Base-by-base conservation (phyloP, 2,113 vertebrate species). In the Plecotus auritus region DNA sequence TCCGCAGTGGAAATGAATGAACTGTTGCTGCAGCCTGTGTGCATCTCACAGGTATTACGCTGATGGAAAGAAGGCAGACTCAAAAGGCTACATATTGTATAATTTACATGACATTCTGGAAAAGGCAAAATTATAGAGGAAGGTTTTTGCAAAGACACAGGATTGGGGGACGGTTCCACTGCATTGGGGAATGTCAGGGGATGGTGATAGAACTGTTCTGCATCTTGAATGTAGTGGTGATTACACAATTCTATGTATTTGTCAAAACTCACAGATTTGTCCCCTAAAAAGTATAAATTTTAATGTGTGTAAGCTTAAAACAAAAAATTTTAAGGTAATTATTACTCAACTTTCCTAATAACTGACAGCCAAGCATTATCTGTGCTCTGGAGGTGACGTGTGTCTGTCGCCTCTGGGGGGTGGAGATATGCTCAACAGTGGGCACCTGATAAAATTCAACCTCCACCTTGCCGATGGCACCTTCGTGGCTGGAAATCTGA, bases 391-490 rank as follows among this genome's bases (percentile, higher is more conserved):
- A 51, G 42, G 26, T 40, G 4, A 30, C 82, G 17, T 9, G 12
- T 1, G 4, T 87, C 35, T 35, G 0, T 18, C 1, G 0, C 12
- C 0, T 40, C 76, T 23, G 7, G 56, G 45, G 20, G 17, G 66
- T 14, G 66, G 64, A 7, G 32, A 23, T 7, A 5, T 9, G 10
- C 28, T 0, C 28, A 9, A 2, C 1, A 1, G 2, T 16, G 32
- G 3, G 4, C 32, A 8, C 18, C 6, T 1, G n/a, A n/a, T n/a
- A n/a, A n/a, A n/a, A n/a, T n/a, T n/a, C n/a, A n/a, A 8, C 18
- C 6, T 1, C 35, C 14, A 0, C 30, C 8, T 26, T 45, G 47
- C 35, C 32, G 30, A 81, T 30, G 7, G 4, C 13, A 10, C 0
- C 4, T 7, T 35, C 3, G 4, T 35, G n/a, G 61, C 37, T 61